These are phyloP conservation scores for Saturnia japonica DNA, from an alignment of 2,888 invertebrate species.

Conservation along the genomic window DNA sequence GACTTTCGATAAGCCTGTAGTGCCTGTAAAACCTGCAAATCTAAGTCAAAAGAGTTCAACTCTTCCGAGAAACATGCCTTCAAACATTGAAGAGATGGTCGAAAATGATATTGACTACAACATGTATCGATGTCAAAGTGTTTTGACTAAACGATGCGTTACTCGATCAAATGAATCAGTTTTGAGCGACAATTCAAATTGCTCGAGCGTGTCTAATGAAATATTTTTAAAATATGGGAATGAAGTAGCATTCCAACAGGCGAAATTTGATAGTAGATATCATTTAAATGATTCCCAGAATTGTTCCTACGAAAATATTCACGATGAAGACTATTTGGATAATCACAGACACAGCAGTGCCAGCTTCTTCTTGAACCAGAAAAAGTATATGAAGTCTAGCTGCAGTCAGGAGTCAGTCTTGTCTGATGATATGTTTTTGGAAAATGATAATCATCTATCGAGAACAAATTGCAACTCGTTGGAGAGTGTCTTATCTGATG, in stretches of 20 bases:
- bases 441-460: conserved; percentile 81
- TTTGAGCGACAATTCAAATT: conserved; percentile 76
- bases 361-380: conserved; percentile 89
- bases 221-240: conserved; percentile 78
- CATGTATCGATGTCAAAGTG: conserved; percentile 77
- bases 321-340: conserved; percentile 75
- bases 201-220: conserved; percentile 78
- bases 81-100: conserved; percentile 78
- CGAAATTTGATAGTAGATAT: conserved; percentile 72
- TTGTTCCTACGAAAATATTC: conserved; percentile 72
- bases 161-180: conserved; percentile 82
- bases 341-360: conserved; percentile 87
- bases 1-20: conserved; percentile 65
- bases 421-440: conserved; percentile 85
- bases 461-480: conserved; percentile 88
- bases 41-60: conserved; percentile 74
- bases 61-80: conserved; percentile 77
- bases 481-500: conserved; percentile 91
- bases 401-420: conserved; percentile 90
- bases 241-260: conserved; percentile 76
- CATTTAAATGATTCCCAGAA: conserved; percentile 75
- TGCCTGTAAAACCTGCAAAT: conserved; percentile 65
- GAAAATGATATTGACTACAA: conserved; percentile 73
- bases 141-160: conserved; percentile 79
- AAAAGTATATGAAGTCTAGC: conserved; percentile 82